These are phyloP conservation scores for Lasiommata megera DNA, from an alignment of 2,888 invertebrate species.

Conservation along the genomic window DNA sequence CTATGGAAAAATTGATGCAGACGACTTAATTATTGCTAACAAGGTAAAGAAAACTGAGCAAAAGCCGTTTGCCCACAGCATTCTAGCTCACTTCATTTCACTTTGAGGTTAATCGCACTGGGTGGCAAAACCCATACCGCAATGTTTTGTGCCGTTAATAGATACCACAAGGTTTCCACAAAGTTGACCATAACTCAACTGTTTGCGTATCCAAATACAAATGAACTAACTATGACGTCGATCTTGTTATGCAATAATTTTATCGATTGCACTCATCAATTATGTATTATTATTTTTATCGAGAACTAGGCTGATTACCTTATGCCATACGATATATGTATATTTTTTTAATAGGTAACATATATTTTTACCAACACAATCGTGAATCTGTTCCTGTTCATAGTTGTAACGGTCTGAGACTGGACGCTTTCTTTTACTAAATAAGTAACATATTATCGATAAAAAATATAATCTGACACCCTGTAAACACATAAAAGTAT, in stretches of 20 bases:
- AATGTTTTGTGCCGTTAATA: conserved; percentile 35
- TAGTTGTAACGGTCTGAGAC: too few species aligned
- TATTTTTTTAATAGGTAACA: too few species aligned
- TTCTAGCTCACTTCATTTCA: conserved; percentile 33
- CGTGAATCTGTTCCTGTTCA: too few species aligned
- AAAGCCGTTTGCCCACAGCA: conserved; percentile 26
- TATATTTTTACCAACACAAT: too few species aligned
- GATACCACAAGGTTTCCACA: conserved; percentile 31
- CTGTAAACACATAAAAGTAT: too few species aligned
- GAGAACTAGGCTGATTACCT: background rate
- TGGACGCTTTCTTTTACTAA: too few species aligned
- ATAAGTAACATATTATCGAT: too few species aligned
- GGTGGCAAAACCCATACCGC: conserved; percentile 36
- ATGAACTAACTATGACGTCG: background rate
- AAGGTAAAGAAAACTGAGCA: conserved; percentile 28
- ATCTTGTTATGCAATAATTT: too few species aligned
- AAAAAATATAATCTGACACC: too few species aligned
- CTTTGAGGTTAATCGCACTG: conserved; percentile 40
- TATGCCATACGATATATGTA: too few species aligned
- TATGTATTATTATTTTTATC: too few species aligned
- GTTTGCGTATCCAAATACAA: conserved; percentile 3
- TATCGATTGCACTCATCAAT: too few species aligned
- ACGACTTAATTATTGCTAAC: conserved; percentile 26
- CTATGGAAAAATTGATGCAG: conserved; percentile 20
- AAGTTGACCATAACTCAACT: conserved; percentile 21